A percentile compares a stretch with the other conserved stretches of the same genome.
These are phyloP conservation scores for Rhinopomastus cyanomelas DNA, from an alignment of 2,113 vertebrate species.

Conservation along the genomic window DNA sequence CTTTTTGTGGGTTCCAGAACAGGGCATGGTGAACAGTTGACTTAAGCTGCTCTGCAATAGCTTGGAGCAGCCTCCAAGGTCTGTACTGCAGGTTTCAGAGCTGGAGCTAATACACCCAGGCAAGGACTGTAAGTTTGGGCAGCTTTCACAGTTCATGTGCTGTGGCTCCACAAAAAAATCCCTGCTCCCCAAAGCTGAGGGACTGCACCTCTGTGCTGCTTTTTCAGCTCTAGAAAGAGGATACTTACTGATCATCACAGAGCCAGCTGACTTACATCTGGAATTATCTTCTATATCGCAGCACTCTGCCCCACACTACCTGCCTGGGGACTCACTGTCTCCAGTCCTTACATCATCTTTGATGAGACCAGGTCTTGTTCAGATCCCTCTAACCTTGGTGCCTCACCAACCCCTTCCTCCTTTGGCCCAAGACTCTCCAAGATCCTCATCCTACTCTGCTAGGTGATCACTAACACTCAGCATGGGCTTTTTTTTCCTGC, in stretches of 20 bases:
- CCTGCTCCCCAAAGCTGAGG: not conserved
- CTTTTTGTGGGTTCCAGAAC: not conserved
- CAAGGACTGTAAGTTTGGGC: not conserved
- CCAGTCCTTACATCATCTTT: not conserved
- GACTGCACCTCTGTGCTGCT: not conserved
- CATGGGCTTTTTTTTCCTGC: not conserved
- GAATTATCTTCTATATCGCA: not conserved
- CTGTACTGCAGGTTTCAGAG: not conserved
- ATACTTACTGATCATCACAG: not conserved
- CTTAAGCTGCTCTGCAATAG: not conserved
- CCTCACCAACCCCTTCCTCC: not conserved
- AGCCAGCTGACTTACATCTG: not conserved
- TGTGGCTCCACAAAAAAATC: not conserved
- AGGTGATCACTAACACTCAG: not conserved
- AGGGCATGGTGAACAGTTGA: not conserved
- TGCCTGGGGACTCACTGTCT: not conserved
- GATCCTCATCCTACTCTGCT: not conserved
- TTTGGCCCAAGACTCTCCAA: not conserved
- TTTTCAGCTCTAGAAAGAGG: not conserved
- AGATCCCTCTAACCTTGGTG: not conserved
- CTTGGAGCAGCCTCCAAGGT: not conserved
- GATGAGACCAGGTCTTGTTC: fast-evolving
- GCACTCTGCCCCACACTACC: not conserved
- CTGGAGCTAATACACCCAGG: not conserved
- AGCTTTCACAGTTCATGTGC: fast-evolving